Evolutionary conservation across 2,113 vertebrate genomes (phyloP), one percentile per base, ranked within the genome.

Genomic region (Ctenodactylus gundi): DNA sequence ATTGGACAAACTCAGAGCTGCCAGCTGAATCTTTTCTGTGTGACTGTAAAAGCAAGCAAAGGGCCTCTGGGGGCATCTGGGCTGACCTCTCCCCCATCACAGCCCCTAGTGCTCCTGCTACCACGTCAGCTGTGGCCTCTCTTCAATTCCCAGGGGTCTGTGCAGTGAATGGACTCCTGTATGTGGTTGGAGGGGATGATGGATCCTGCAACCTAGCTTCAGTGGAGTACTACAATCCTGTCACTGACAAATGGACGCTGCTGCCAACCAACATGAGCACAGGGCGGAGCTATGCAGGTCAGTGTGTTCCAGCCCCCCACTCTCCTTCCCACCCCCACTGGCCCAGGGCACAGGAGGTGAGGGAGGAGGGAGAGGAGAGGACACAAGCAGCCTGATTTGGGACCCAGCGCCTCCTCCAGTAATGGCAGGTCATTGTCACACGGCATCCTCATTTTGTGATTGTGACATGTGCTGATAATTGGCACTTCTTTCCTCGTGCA

Each of bases 251-350:
- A 86, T 99, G 99, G 99, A 99, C 99, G 0, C 98, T 99, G 82
- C 97, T 99, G 64, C 99, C 99, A 15, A 99, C 98, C 87, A 99
- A 99, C 98, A 99, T 99, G 99, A 99, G 99, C 98, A 99, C 99
- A 0, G 99, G 99, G 53, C 98, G 99, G 85, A 99, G 99, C 98
- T 99, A 99, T 0, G 99, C 99, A 96, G 99, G 99, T 99, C 76
- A 96, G 83, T 41, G 62, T 2, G 18, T 39, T 3, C 3, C 23
- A 1, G 53, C n/a, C 7, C n/a, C 3, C 10, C 25, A 29, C 15
- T 2, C 25, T n/a, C n/a, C n/a, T n/a, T n/a, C 2, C 21, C 5
- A 49, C 49, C 34, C 55, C 21, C 31, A 46, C 21, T 65, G 8
- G 34, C 0, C 27, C 1, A 18, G 11, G 55, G 3, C 1, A 17